These are phyloP conservation scores for Kradibia gibbosae DNA, from an alignment of 1,140 invertebrate species.

Conservation along the genomic window DNA sequence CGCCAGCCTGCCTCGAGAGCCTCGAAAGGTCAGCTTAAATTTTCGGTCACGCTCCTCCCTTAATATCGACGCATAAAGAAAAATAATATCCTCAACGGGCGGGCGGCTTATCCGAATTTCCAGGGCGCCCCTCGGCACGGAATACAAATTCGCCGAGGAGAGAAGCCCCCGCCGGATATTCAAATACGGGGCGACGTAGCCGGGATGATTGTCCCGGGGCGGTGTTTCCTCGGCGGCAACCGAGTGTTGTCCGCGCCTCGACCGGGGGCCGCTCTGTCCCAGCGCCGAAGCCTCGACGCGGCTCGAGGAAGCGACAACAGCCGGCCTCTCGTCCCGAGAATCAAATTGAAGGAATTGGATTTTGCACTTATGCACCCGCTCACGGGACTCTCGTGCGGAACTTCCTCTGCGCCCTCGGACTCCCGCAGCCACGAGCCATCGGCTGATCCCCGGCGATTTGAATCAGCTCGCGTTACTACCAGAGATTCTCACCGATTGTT, in stretches of 20 bases:
- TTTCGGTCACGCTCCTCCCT: neutral
- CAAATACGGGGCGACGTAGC: conserved; percentile 11
- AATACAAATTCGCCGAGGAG: conserved; percentile 37
- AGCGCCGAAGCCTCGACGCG: no score
- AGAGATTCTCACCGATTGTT: conserved; percentile 27
- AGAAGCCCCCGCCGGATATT: conserved; percentile 11
- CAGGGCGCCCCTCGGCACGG: neutral
- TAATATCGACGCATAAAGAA: neutral
- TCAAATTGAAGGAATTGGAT: conserved; percentile 29
- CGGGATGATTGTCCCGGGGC: conserved; percentile 26
- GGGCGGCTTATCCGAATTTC: conserved; percentile 26
- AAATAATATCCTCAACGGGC: neutral
- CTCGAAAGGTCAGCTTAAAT: neutral
- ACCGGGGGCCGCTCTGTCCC: no score
- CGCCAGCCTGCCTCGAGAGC: neutral
- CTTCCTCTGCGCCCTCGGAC: neutral
- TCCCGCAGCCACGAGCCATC: neutral
- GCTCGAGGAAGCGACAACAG: neutral
- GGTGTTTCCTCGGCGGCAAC: conserved; percentile 33
- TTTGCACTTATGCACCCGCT: neutral
- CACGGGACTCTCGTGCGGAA: neutral
- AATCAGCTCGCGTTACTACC: conserved; percentile 22
- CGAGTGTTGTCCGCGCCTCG: no score
- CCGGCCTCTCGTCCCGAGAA: neutral
- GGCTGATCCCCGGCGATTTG: conserved; percentile 20